A percentile compares a stretch with the other conserved stretches of the same genome.
These are phyloP conservation scores for Holcopasites calliopsidis DNA, from an alignment of 1,140 invertebrate species.

Conservation along the genomic window DNA sequence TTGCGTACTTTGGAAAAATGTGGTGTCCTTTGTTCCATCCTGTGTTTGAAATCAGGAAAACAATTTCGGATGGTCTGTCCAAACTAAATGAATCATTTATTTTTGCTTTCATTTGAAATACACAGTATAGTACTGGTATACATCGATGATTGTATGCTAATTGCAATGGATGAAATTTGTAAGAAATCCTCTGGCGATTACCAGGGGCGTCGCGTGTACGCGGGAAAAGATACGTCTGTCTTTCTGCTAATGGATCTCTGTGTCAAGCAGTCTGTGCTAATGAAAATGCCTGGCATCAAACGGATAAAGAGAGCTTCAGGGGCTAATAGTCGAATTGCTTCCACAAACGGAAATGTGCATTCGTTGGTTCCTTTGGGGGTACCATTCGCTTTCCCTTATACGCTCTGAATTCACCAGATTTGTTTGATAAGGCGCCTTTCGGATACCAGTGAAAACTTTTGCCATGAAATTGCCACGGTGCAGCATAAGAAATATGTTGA, in stretches of 20 bases:
- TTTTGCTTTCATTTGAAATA: no score
- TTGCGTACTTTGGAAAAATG: not conserved
- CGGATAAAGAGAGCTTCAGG: no score
- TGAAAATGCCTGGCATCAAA: slow-evolving; percentile 24
- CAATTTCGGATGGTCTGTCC: no score
- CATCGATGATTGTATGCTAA: no score
- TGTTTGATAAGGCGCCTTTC: not conserved
- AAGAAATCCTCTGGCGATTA: not conserved
- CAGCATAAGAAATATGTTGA: no score
- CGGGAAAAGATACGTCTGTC: not conserved
- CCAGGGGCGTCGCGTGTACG: not conserved
- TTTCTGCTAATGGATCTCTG: slow-evolving; percentile 25
- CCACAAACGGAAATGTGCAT: not conserved
- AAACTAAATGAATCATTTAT: no score
- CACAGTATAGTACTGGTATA: no score
- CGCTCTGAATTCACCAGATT: not conserved
- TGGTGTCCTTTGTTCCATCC: no score
- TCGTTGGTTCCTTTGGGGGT: not conserved
- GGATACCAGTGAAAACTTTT: not conserved
- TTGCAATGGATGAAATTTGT: slow-evolving; percentile 12
- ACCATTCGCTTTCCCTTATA: not conserved
- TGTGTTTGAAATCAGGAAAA: no score
- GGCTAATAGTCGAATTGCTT: not conserved
- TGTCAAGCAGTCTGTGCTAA: not conserved
- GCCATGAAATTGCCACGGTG: no score